phyloP scores from a whole-genome alignment of 2,888 invertebrate species.

The Spisula subtruncata region DNA sequence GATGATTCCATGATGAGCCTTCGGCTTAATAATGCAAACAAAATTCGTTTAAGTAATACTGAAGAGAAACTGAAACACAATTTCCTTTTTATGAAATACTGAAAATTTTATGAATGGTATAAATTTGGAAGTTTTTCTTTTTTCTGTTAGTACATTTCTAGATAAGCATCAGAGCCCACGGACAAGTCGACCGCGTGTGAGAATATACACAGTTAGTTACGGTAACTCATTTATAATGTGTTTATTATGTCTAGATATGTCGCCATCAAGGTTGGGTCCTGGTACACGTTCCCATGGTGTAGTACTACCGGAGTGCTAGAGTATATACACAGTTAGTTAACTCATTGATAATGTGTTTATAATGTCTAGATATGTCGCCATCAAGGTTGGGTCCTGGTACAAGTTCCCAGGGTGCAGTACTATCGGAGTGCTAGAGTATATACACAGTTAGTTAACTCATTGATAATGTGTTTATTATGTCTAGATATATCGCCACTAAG shows the following conservation, averaged over 20 bases:
- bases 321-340: too few relatives aligned
- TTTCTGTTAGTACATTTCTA: background rate
- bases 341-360: too few relatives aligned
- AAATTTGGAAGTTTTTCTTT: slow-evolving; percentile 2
- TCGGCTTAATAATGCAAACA: background rate
- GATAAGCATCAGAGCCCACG: slow-evolving; percentile 13
- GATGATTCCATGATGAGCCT: too few relatives aligned
- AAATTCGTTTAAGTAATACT: background rate
- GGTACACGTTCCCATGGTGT: background rate
- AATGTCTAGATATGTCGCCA: too few relatives aligned
- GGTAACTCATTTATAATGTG: background rate
- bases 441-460: too few relatives aligned
- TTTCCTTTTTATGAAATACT: slow-evolving; percentile 14
- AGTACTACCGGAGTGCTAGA: background rate
- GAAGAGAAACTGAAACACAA: background rate
- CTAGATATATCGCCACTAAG: too few relatives aligned
- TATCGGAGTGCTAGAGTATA: too few relatives aligned
- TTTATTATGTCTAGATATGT: background rate
- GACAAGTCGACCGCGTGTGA: background rate
- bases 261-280: background rate
- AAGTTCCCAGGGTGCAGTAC: too few relatives aligned
- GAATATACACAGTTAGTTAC: background rate
- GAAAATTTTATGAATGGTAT: slow-evolving; percentile 18
- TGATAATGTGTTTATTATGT: too few relatives aligned
- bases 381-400: too few relatives aligned